Evolutionary conservation across 2,888 invertebrate genomes (phyloP).

Genomic region (Amphimallon solstitiale): DNA sequence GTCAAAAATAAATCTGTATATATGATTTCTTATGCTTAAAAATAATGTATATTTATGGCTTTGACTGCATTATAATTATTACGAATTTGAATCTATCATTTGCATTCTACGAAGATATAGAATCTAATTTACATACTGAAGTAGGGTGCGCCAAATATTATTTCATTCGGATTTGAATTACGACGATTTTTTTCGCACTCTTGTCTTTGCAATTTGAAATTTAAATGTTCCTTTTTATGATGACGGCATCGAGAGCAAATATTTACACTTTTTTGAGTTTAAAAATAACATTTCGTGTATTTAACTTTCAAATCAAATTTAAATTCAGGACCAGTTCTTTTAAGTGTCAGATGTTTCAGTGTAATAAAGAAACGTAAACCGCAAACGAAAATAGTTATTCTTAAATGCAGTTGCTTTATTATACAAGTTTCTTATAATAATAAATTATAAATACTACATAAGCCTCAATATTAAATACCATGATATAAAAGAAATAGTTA

Average conservation of each 20-base stretch:
- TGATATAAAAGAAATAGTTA: too few relatives aligned
- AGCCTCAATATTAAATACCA: too few relatives aligned
- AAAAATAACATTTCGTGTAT: constrained; percentile 5
- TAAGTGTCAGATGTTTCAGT: background rate
- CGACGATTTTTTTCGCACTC: constrained; percentile 15
- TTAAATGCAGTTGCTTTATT: too few relatives aligned
- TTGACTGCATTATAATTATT: constrained; percentile 21
- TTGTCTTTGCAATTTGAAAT: constrained; percentile 24
- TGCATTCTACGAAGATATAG: constrained; percentile 11
- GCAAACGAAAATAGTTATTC: too few relatives aligned
- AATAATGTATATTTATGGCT: background rate
- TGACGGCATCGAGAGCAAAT: constrained; percentile 12
- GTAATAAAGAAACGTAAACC: too few relatives aligned
- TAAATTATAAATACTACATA: too few relatives aligned
- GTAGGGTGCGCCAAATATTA: constrained; percentile 15
- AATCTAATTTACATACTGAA: constrained; percentile 1
- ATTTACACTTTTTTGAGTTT: constrained; percentile 15
- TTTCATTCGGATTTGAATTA: constrained; percentile 27
- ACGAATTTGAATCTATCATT: constrained; percentile 29
- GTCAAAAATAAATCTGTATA: too few relatives aligned
- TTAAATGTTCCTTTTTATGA: constrained; percentile 10
- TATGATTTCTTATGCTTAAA: background rate
- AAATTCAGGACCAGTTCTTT: background rate
- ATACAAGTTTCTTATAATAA: too few relatives aligned
- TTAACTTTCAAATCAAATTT: background rate